Evolutionary conservation across 2,797 vertebrate genomes (phyloP).

Genomic region (Morus bassanus): DNA sequence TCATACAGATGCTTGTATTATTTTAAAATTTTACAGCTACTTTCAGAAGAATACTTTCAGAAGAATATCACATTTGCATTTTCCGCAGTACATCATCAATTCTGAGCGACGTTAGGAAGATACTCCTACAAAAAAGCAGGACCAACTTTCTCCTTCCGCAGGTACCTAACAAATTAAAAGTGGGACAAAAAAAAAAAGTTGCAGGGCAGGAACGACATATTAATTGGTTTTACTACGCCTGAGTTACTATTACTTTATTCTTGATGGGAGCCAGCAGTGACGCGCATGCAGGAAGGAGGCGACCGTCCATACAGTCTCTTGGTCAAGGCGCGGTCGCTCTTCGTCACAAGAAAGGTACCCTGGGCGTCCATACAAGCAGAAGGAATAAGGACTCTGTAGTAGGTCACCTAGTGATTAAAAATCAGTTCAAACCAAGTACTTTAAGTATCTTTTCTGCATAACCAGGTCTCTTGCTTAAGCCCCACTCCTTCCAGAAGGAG

Average conservation of each 20-base stretch:
- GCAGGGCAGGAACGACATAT: neutral
- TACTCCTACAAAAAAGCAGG: neutral
- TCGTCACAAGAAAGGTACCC: neutral
- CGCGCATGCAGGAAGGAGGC: neutral
- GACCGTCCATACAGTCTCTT: neutral
- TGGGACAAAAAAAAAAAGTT: neutral
- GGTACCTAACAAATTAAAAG: neutral
- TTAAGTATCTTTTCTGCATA: neutral
- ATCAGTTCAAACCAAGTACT: neutral
- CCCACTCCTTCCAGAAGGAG: neutral
- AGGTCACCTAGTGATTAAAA: neutral
- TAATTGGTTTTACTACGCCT: neutral
- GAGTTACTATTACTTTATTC: neutral
- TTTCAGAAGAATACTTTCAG: neutral
- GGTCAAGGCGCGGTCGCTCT: neutral
- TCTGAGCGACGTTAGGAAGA: neutral
- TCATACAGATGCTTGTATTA: neutral
- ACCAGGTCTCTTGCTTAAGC: neutral
- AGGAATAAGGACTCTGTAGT: neutral
- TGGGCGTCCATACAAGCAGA: neutral
- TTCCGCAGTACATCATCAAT: neutral
- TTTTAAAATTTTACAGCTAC: neutral
- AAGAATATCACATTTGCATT: neutral
- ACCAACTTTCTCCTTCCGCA: neutral
- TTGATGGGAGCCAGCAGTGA: neutral